phyloP scores from a whole-genome alignment of 2,797 vertebrate genomes.

The Eulemur mongoz region DNA sequence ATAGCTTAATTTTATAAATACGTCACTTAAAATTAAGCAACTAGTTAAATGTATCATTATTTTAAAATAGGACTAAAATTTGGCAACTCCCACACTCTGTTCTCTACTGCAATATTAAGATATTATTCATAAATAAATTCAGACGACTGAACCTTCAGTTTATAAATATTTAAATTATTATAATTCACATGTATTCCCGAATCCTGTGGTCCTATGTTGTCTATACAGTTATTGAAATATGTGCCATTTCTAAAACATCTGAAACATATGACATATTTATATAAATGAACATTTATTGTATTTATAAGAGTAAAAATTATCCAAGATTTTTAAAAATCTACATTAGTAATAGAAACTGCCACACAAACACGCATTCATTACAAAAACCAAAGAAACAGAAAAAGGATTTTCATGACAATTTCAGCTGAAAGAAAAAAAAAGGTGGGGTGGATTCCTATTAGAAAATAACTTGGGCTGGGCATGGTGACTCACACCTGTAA shows the following conservation, averaged over 20 bases:
- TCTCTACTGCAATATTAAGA: neutral
- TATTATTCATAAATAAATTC: neutral
- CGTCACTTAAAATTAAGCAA: neutral
- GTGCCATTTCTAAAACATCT: neutral
- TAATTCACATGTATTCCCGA: neutral
- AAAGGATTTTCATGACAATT: neutral
- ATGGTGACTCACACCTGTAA: neutral
- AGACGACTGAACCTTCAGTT: neutral
- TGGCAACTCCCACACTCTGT: neutral
- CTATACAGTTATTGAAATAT: neutral
- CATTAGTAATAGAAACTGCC: neutral
- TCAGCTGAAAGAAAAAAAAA: neutral
- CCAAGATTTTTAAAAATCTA: neutral
- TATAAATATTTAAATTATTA: neutral
- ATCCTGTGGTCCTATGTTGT: neutral
- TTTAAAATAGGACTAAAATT: constrained; percentile 36
- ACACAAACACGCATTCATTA: neutral
- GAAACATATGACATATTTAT: neutral
- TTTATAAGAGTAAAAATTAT: neutral
- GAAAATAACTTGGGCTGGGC: neutral
- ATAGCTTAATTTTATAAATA: neutral
- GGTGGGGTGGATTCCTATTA: rapidly evolving
- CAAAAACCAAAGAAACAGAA: neutral
- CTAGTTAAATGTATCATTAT: neutral
- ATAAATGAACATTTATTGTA: neutral